Conservation (phyloP, 2,888 invertebrate genomes). For the Microctonus aethiopoides region DNA sequence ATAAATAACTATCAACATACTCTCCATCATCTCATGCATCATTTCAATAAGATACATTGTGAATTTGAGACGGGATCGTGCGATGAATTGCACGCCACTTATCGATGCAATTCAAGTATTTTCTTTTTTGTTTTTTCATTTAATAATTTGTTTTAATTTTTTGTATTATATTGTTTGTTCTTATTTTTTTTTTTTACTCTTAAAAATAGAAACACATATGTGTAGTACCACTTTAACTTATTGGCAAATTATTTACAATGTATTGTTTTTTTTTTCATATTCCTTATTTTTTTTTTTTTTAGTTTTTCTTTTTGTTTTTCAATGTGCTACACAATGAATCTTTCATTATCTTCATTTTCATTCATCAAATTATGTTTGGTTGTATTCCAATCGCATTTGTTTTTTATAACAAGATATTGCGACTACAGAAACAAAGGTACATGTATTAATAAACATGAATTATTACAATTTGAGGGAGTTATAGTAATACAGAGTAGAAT, state of each 20-base stretch:
- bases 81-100: background rate
- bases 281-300: too few relatives aligned
- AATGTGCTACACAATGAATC: conserved; percentile 16
- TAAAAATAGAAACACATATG: conserved; percentile 59
- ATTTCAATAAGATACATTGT: conserved; percentile 41
- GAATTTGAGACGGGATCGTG: background rate
- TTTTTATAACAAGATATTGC: background rate
- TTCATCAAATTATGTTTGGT: conserved; percentile 2
- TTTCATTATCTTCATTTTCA: background rate
- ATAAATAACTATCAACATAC: conserved; percentile 61
- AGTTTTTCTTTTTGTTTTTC: conserved; percentile 21
- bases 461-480: conserved; percentile 45
- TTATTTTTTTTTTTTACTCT: conserved; percentile 35
- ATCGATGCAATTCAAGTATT: conserved; percentile 6
- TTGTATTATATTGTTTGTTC: conserved; percentile 23
- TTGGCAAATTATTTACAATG: conserved; percentile 57
- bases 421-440: background rate
- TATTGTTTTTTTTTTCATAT: conserved; percentile 33
- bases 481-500: conserved; percentile 58
- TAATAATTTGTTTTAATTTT: conserved; percentile 40
- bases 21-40: conserved; percentile 52
- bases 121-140: conserved; percentile 18
- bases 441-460: conserved; percentile 31
- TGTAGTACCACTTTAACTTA: conserved; percentile 44
- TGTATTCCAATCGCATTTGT: background rate